Evolutionary conservation across 2,797 vertebrate genomes (phyloP).

Genomic region (Chrosomus eos): DNA sequence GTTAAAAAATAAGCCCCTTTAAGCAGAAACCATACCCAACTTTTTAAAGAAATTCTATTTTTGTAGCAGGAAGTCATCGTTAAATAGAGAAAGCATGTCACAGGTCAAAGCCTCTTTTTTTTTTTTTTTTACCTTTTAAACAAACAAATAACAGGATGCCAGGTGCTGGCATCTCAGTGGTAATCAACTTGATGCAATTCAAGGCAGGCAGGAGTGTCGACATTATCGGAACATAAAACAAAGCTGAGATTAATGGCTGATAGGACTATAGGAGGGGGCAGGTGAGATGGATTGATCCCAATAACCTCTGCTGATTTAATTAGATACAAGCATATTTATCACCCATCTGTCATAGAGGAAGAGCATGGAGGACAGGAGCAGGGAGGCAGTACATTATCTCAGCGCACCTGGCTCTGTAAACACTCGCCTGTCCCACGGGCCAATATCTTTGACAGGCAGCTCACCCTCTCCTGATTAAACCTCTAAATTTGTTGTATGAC

Average conservation of each 20-base stretch:
- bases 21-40: not conserved
- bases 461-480: slow-evolving; percentile 34
- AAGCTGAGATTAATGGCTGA: slow-evolving; percentile 38
- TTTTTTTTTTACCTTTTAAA: slow-evolving; percentile 17
- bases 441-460: slow-evolving; percentile 28
- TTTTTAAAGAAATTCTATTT: not conserved
- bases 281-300: slow-evolving; percentile 46
- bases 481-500: slow-evolving; percentile 24
- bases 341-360: slow-evolving; percentile 36
- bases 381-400: slow-evolving; percentile 28
- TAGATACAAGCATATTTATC: slow-evolving; percentile 53
- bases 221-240: slow-evolving; percentile 42
- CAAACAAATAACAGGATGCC: slow-evolving; percentile 15
- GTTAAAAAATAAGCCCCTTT: not conserved
- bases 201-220: slow-evolving; percentile 14
- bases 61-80: not conserved
- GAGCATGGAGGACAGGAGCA: slow-evolving; percentile 13
- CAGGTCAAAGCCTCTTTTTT: not conserved
- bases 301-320: slow-evolving; percentile 54
- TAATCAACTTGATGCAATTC: slow-evolving; percentile 38
- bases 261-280: slow-evolving; percentile 10
- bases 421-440: not conserved
- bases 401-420: slow-evolving; percentile 27
- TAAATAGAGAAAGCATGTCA: slow-evolving; percentile 11
- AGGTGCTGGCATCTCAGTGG: slow-evolving; percentile 16